Evolutionary conservation across 2,888 invertebrate species (phyloP), one percentile per base, ranked within the genome.

Genomic region (Oxytorus armatus): DNA sequence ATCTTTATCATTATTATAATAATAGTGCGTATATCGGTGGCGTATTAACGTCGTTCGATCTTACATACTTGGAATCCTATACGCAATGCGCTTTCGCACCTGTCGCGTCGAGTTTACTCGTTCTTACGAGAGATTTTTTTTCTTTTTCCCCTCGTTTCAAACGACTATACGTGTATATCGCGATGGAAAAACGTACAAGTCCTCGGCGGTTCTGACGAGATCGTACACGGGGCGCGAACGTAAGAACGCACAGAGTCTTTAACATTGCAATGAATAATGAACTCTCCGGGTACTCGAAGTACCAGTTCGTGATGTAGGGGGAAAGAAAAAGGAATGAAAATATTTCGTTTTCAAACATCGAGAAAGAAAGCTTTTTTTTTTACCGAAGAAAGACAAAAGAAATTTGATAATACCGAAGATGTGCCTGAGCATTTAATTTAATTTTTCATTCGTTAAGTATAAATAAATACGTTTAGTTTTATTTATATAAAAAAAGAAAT

Each of bases 11-110:
- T 33, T 36, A 10, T 39, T 36, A 39, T 36, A 21, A 51, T 18
- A 11, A 59, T 39, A 0, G n/a, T 36, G 21, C 11, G 59, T 33
- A 33, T 33, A 16, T 14, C 69, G 21, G 29, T 47, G 39, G 61
- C 23, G 16, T 39, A 14, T 51, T 51, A 39, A 21, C 14, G 47
- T 23, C 4, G 29, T 29, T 61, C 36, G 53, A n/a, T 39, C 23
- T 21, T 49, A 59, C 59, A 14, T 76, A 81, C 78, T 61, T 49
- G 79, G 82, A 79, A 79, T 79, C 53, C 44, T n/a, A 74, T 79
- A 61, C 79, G 82, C 79, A 79, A 79, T 70, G 65, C 59, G 44
- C 53, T 77, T 82, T 82, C 79, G 77, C 82, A 82, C 82, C 82
- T 82, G 77, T 70, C 79, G 74, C 73, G 77, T 61, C 66, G 65